Percentiles rank a stretch among this genome's conserved stretches.
These are phyloP conservation scores for Anniella stebbinsi DNA, from an alignment of 2,797 vertebrate species.

Conservation along the genomic window DNA sequence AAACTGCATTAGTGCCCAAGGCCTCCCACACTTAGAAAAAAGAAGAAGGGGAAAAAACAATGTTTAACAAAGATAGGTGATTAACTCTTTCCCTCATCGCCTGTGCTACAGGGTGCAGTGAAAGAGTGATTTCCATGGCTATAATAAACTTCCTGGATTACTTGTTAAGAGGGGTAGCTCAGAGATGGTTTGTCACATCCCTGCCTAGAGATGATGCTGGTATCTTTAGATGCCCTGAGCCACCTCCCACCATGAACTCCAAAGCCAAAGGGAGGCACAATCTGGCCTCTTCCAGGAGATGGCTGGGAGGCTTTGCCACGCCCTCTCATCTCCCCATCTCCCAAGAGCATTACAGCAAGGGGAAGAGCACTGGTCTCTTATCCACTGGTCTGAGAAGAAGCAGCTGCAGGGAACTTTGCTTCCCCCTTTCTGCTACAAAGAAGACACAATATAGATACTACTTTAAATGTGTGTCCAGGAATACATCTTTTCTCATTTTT, in stretches of 20 bases:
- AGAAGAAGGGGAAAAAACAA: slow-evolving; percentile 64
- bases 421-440: too few relatives aligned
- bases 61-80: slow-evolving; percentile 74
- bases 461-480: too few relatives aligned
- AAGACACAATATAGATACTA: too few relatives aligned
- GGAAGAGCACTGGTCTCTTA: too few relatives aligned
- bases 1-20: slow-evolving; percentile 72
- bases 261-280: neutral
- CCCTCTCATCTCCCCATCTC: too few relatives aligned
- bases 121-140: slow-evolving; percentile 65
- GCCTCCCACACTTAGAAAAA: slow-evolving; percentile 63
- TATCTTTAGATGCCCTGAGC: neutral
- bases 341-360: too few relatives aligned
- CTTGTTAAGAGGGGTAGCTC: slow-evolving; percentile 59
- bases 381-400: too few relatives aligned
- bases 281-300: too few relatives aligned
- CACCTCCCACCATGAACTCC: neutral
- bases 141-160: slow-evolving; percentile 60
- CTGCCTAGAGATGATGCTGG: neutral
- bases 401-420: too few relatives aligned
- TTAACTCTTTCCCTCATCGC: slow-evolving; percentile 70
- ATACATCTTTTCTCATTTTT: too few relatives aligned
- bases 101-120: slow-evolving; percentile 56
- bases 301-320: too few relatives aligned
- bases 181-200: neutral